Base-by-base conservation (phyloP, 35 echinoderm and acorn worm genomes). In the Apostichopus japonicus region DNA sequence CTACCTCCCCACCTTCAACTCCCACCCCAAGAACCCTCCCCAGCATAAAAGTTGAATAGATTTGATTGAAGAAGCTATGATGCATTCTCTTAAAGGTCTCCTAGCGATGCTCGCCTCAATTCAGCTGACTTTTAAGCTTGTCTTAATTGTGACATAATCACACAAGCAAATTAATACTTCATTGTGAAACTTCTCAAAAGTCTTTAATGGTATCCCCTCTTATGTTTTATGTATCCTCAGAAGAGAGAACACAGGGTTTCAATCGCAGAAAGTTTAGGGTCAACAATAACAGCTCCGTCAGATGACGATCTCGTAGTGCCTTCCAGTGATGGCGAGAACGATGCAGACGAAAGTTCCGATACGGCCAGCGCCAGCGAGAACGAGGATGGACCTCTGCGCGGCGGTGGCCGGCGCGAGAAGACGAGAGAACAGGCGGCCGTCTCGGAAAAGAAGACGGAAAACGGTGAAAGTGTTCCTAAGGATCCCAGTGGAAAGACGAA, bases 301-400 rank as follows among this genome's bases (percentile, higher is more conserved):
- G 97, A 96, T 62, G 96, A 98, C 65, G 96, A 94, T 16, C 78
- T 91, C 25, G 91, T 87, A 53, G 84, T 89, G 77, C 83, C 88
- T 83, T 95, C 86, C 56, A 98, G 92, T 88, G 97, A 98, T 86
- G 94, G 91, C 58, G 96, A 95, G 9, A 94, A 95, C 71, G 96
- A 97, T 97, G 91, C 91, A 6, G 93, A 98, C 90, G 95, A 94
- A 56, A 99, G 97, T 80, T 95, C 97, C 19, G 97, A 96, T 77
- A 99, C 97, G 8, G 97, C 95, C 22, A 99, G 97, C 90, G 96
- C 96, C 24, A 99, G 97, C 59, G 97, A 96, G 24, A 99, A 95
- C 25, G 97, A 98, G 52, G 95, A 96, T 21, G 94, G 79, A 6
- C 76, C 90, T 25, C 90, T 91, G 5, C 88, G 72, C 2, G 16